A percentile compares a stretch with the other conserved stretches of the same genome.
Conservation (phyloP, 2,113 vertebrate genomes). For the Uria lomvia region DNA sequence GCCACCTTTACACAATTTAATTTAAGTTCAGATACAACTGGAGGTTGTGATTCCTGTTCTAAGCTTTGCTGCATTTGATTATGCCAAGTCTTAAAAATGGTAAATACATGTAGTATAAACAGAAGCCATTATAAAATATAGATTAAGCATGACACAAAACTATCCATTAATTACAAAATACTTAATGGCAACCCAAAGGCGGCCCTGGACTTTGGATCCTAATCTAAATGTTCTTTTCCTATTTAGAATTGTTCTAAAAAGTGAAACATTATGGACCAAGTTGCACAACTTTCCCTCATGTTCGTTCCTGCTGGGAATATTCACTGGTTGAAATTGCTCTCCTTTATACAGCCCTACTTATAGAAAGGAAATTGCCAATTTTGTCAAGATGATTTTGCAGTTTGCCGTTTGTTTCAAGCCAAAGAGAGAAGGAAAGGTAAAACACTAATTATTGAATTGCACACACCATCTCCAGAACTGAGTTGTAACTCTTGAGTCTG, state of each 20-base stretch:
- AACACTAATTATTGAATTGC: background rate
- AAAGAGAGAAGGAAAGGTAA: background rate
- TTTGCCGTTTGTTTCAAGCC: background rate
- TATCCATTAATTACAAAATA: background rate
- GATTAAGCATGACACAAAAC: background rate
- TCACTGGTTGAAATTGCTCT: background rate
- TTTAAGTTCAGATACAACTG: background rate
- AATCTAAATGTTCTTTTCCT: background rate
- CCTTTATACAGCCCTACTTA: background rate
- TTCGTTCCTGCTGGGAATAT: accelerated
- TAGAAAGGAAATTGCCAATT: background rate
- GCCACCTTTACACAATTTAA: background rate
- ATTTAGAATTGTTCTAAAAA: background rate
- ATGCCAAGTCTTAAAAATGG: background rate
- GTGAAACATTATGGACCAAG: background rate
- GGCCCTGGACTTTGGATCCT: background rate
- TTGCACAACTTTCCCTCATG: background rate
- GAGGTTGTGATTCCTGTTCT: background rate
- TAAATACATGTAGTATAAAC: background rate
- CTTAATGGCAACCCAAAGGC: background rate
- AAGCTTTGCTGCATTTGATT: background rate
- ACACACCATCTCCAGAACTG: background rate
- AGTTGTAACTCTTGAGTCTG: background rate
- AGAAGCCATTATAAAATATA: background rate
- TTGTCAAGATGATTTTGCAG: background rate